phyloP scores from a whole-genome alignment of 2,888 invertebrate genomes.

The Zygothrica quintamaculata region DNA sequence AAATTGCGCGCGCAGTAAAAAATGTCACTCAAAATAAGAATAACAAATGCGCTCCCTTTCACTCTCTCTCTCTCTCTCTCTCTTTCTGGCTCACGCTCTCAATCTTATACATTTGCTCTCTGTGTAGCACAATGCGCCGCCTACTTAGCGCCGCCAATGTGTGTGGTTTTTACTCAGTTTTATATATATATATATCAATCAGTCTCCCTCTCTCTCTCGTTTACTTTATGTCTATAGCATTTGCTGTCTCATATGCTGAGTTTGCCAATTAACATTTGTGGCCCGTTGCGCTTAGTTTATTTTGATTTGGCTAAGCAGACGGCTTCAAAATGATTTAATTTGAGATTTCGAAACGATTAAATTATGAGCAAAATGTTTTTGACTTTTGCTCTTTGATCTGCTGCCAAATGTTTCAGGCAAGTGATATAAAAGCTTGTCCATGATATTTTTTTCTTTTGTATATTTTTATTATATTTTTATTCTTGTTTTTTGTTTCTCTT shows the following conservation, averaged over 20 bases:
- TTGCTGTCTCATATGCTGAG: slow-evolving; percentile 6
- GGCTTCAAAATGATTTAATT: slow-evolving; percentile 75
- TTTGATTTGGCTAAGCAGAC: slow-evolving; percentile 71
- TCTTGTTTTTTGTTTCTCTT: slow-evolving; percentile 28
- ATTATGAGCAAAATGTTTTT: slow-evolving; percentile 70
- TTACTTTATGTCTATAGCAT: too few species aligned
- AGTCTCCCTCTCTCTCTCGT: slow-evolving; percentile 14
- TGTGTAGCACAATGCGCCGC: slow-evolving; percentile 58
- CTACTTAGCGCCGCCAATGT: slow-evolving; percentile 66
- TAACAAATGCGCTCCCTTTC: slow-evolving; percentile 13
- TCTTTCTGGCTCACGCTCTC: too few species aligned
- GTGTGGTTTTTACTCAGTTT: slow-evolving; percentile 57
- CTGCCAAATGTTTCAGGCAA: slow-evolving; percentile 55
- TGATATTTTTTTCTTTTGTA: slow-evolving; percentile 7
- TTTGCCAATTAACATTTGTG: slow-evolving; percentile 21
- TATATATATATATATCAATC: background rate
- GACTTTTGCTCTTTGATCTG: slow-evolving; percentile 70
- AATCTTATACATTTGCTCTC: too few species aligned
- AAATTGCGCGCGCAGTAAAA: slow-evolving; percentile 81
- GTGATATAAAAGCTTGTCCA: background rate
- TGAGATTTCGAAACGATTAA: slow-evolving; percentile 80
- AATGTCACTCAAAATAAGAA: slow-evolving; percentile 30
- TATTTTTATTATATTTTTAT: slow-evolving; percentile 28
- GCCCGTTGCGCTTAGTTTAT: slow-evolving; percentile 60
- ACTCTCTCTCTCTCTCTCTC: slow-evolving; percentile 6